Conservation (phyloP, 2,113 vertebrate species). For the Pelecanoides urinatrix region DNA sequence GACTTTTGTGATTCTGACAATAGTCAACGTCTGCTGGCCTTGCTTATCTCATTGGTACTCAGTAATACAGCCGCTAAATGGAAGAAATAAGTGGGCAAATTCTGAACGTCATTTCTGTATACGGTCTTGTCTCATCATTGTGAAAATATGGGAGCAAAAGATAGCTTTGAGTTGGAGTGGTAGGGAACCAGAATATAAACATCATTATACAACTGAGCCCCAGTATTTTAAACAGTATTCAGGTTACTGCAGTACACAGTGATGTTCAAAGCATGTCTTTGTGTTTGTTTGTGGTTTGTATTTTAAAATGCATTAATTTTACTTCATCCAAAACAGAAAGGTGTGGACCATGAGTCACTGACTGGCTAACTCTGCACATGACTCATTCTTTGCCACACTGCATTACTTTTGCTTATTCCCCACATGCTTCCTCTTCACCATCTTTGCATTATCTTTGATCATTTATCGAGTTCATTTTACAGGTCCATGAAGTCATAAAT, state of each 20-base stretch:
- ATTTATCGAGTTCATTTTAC: not conserved
- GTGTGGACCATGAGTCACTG: not conserved
- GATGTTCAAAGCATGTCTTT: not conserved
- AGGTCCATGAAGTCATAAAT: not conserved
- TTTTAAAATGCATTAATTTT: not conserved
- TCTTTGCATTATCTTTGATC: not conserved
- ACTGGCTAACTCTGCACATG: not conserved
- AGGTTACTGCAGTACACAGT: not conserved
- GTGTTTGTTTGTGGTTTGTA: not conserved
- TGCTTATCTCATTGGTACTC: not conserved
- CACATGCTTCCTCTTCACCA: not conserved
- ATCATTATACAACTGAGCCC: not conserved
- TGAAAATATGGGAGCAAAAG: not conserved
- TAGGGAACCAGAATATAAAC: not conserved
- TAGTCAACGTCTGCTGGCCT: not conserved
- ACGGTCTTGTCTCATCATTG: not conserved
- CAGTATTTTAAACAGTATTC: not conserved
- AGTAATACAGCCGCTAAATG: not conserved
- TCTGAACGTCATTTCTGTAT: not conserved
- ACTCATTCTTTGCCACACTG: not conserved
- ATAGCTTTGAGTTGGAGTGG: not conserved
- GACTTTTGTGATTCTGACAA: not conserved
- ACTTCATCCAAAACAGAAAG: not conserved
- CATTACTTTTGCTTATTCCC: not conserved
- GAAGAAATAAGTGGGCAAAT: not conserved